phyloP scores from a whole-genome alignment of 2,888 invertebrate genomes.

The Drosophila paramelanica region DNA sequence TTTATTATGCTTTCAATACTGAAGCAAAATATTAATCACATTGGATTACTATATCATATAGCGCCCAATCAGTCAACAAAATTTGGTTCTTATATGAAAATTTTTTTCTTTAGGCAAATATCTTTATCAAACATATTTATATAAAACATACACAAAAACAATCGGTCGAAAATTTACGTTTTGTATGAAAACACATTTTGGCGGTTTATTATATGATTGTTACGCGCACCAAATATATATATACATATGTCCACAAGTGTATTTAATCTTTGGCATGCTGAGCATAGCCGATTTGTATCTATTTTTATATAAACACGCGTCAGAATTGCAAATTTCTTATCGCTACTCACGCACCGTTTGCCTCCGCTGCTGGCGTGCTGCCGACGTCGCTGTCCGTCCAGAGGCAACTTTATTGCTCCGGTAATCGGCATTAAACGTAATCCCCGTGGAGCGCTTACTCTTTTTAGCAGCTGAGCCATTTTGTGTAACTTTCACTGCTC shows the following conservation, averaged over 20 bases:
- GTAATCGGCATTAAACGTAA: not conserved
- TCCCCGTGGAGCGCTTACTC: slow-evolving; percentile 3
- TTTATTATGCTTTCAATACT: too few relatives aligned
- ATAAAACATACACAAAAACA: not conserved
- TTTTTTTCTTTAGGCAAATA: not conserved
- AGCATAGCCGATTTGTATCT: not conserved
- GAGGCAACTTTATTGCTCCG: slow-evolving; percentile 14
- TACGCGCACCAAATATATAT: not conserved
- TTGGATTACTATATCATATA: too few relatives aligned
- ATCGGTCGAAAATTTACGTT: not conserved
- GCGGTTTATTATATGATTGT: too few relatives aligned
- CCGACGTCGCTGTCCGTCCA: slow-evolving; percentile 29
- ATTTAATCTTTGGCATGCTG: not conserved
- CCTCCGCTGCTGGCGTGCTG: slow-evolving; percentile 23
- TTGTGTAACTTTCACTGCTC: slow-evolving; percentile 39
- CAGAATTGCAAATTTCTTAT: slow-evolving; percentile 18
- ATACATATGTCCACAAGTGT: not conserved
- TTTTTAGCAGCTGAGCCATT: slow-evolving; percentile 55
- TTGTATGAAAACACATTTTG: not conserved
- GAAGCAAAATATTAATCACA: not conserved
- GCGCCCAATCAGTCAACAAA: not conserved
- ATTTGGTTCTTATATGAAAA: not conserved
- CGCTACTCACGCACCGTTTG: slow-evolving; percentile 30
- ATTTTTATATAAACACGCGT: slow-evolving; percentile 23
- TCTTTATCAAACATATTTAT: too few relatives aligned